Base-by-base conservation (phyloP, 1,140 invertebrate species). In the Meloidogyne floridensis region DNA sequence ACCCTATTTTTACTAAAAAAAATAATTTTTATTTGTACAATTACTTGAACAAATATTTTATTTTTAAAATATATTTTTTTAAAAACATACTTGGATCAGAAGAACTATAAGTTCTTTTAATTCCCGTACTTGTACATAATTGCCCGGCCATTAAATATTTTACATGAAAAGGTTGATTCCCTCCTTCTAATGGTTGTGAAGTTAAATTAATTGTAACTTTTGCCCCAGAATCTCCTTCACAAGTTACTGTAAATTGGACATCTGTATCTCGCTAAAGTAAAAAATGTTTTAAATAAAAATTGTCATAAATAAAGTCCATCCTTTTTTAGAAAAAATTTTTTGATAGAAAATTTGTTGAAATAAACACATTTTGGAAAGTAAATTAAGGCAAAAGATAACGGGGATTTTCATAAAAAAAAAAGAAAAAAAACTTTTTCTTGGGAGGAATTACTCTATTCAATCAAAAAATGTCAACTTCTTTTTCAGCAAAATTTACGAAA, bases 241-340 rank as follows among this genome's bases (percentile, higher is more conserved):
- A 89, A 15, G 82, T 84, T 69, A 90, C 86, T 72, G 84, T 82
- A 74, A 89, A 90, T 75, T 87, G 87, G 0, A 89, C 88, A 70
- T 89, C 88, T 8, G 88, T 89, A 51, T 89, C 87, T 32, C 83
- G 88, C 88, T 89, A n/a, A 56, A 85, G 86, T 5, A 70, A 6
- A 1, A 18, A 51, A 51, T n/a, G n/a, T n/a, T 51, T 13, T 20
- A 20, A 20, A 20, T 20, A 20, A 20, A 20, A 20, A 20, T 20
- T 20, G 20, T 20, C 20, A 20, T 20, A 20, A 20, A 20, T 20
- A 20, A 20, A 20, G 20, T 20, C 20, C 20, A 20, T 20, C 20
- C 20, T 20, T 20, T 20, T 20, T 20, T 20, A 20, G 20, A 20
- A 20, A 20, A 20, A 20, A 20, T 20, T 20, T 20, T 20, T 20